Percentiles rank a stretch among this genome's conserved stretches.
Evolutionary conservation across 2,888 invertebrate genomes (phyloP).

Genomic region (Ephialtes manifestator): DNA sequence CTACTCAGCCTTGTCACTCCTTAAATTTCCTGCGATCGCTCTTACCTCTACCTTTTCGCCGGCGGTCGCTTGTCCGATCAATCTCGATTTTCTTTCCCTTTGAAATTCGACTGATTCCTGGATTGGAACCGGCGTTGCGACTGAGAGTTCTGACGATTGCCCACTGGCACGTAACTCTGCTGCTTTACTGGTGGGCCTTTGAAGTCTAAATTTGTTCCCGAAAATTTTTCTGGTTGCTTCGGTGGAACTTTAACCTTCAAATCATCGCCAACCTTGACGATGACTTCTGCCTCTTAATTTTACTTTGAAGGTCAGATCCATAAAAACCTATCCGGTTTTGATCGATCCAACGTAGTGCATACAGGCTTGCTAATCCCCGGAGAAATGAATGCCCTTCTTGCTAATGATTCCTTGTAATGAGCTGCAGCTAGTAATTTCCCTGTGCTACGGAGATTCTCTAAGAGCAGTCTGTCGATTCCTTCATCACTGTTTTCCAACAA

Average conservation of each 20-base stretch:
- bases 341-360: constrained; percentile 1
- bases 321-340: constrained; percentile 46
- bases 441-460: constrained; percentile 33
- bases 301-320: constrained; percentile 33
- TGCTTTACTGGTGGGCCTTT: constrained; percentile 20
- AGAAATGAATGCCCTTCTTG: constrained; percentile 54
- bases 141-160: background rate
- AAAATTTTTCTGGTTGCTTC: background rate
- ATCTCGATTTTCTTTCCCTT: too few relatives aligned
- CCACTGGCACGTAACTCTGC: constrained; percentile 19
- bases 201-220: constrained; percentile 32
- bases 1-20: background rate
- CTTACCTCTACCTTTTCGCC: constrained; percentile 15
- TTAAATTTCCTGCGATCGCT: constrained; percentile 5
- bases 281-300: constrained; percentile 47
- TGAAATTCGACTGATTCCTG: too few relatives aligned
- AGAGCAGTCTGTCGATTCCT: constrained; percentile 16
- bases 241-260: constrained; percentile 37
- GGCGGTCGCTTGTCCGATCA: background rate
- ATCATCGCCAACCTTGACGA: constrained; percentile 40
- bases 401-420: constrained; percentile 29
- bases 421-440: constrained; percentile 40
- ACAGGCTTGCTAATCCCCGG: constrained; percentile 41
- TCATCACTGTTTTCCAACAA: constrained; percentile 6
- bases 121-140: background rate